A percentile compares a stretch with the other conserved stretches of the same genome.
phyloP scores from a whole-genome alignment of 2,888 invertebrate species.

The Melieria omissa region DNA sequence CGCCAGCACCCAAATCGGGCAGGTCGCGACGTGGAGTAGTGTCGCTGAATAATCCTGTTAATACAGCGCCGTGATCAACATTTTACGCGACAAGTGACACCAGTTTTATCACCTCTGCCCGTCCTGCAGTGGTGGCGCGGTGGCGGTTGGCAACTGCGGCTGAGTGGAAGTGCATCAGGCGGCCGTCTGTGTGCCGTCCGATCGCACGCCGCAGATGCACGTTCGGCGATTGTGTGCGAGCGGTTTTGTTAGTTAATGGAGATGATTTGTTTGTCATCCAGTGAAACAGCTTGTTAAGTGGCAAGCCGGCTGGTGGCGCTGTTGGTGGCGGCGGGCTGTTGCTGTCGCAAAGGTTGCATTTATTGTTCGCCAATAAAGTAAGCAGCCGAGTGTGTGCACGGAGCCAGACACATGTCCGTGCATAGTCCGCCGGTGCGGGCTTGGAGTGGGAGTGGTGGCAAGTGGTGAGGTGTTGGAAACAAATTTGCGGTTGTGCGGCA shows the following conservation, averaged over 20 bases:
- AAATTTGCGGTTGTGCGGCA: too few relatives aligned
- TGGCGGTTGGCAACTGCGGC: slow-evolving; percentile 38
- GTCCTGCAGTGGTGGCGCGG: slow-evolving; percentile 23
- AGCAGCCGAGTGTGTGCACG: not conserved
- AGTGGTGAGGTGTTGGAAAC: not conserved
- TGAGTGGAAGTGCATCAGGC: not conserved
- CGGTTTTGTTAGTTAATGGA: slow-evolving; percentile 62
- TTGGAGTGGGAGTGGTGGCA: not conserved
- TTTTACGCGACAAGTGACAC: slow-evolving; percentile 62
- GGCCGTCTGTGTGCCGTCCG: slow-evolving; percentile 23
- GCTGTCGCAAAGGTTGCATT: not conserved
- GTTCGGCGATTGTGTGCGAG: slow-evolving; percentile 57
- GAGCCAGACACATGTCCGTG: not conserved
- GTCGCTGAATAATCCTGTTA: too few relatives aligned
- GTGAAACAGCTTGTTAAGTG: slow-evolving; percentile 43
- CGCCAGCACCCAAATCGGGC: too few relatives aligned
- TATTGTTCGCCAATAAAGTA: too few relatives aligned
- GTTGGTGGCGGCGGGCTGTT: not conserved
- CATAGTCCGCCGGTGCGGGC: too few relatives aligned
- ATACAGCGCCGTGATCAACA: slow-evolving; percentile 54
- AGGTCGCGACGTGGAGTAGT: too few relatives aligned
- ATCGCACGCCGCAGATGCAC: slow-evolving; percentile 55
- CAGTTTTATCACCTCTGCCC: slow-evolving; percentile 60
- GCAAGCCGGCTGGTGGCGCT: slow-evolving; percentile 5
- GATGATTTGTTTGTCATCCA: slow-evolving; percentile 60